A percentile compares a stretch with the other conserved stretches of the same genome.
These are phyloP conservation scores for Sepioteuthis lessoniana DNA, from an alignment of 2,888 invertebrate species.

Conservation along the genomic window DNA sequence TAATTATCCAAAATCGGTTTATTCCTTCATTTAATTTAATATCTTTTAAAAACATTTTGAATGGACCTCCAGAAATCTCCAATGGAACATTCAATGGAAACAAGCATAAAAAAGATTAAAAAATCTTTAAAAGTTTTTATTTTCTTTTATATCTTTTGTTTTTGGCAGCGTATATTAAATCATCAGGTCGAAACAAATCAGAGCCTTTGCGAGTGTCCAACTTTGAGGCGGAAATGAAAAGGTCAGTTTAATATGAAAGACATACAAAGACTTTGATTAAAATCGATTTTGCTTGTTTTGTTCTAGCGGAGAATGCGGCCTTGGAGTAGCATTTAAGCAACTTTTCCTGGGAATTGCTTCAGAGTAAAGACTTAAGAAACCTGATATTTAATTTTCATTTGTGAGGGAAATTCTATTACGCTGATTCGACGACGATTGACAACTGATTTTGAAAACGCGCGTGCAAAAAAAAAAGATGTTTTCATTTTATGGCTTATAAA, in stretches of 20 bases:
- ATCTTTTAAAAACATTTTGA: background rate
- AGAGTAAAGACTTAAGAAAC: background rate
- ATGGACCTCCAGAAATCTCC: background rate
- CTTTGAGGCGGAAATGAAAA: background rate
- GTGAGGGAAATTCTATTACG: background rate
- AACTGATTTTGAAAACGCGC: too few species aligned
- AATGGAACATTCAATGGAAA: background rate
- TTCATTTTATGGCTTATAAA: too few species aligned
- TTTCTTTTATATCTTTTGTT: background rate
- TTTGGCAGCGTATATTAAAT: background rate
- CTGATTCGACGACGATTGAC: background rate
- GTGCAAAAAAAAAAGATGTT: too few species aligned
- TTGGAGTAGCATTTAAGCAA: background rate
- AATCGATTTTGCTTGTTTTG: background rate
- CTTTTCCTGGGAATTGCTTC: background rate
- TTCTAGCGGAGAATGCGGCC: background rate
- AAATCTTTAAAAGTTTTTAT: background rate
- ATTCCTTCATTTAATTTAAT: background rate
- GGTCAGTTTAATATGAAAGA: background rate
- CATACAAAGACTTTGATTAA: background rate
- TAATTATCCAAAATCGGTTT: background rate
- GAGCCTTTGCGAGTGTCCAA: background rate
- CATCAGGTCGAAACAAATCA: background rate
- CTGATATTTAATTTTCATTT: background rate
- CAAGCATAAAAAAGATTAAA: background rate